A percentile compares a stretch with the other conserved stretches of the same genome.
Conservation (phyloP, 2,797 vertebrate species). For the Odontamblyopus lacepedii region DNA sequence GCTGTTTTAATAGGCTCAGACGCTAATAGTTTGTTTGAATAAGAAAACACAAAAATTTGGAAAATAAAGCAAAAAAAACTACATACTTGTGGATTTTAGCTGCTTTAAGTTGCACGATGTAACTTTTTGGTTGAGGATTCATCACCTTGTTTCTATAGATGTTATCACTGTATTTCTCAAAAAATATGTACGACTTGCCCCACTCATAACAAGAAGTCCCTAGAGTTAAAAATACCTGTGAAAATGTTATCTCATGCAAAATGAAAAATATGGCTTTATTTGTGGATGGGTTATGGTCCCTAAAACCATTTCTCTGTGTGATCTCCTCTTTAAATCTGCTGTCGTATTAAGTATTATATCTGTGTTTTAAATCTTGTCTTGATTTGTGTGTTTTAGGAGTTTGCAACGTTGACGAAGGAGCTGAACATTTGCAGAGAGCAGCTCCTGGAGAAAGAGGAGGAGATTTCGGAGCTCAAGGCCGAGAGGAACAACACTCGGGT, state of each 20-base stretch:
- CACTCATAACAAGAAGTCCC: too few relatives aligned
- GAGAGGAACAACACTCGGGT: conserved; percentile 99
- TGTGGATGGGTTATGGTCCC: too few relatives aligned
- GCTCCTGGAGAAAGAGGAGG: conserved; percentile 97
- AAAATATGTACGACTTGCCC: too few relatives aligned
- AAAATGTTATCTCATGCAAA: too few relatives aligned
- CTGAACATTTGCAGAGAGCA: conserved; percentile 96
- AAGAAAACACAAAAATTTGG: not conserved
- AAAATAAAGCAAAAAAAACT: too few relatives aligned
- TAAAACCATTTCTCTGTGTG: not conserved
- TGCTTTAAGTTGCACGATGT: too few relatives aligned
- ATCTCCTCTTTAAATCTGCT: not conserved
- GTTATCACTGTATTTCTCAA: too few relatives aligned
- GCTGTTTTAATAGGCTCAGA: not conserved
- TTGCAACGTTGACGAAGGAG: conserved; percentile 97
- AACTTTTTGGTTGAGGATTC: too few relatives aligned
- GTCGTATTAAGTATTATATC: not conserved
- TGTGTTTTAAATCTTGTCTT: not conserved
- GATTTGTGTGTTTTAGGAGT: conserved; percentile 81
- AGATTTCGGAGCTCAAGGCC: conserved; percentile 98
- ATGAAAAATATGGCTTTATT: too few relatives aligned
- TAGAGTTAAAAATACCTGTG: too few relatives aligned
- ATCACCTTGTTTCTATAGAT: too few relatives aligned
- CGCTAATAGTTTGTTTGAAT: not conserved
- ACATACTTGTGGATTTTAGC: too few relatives aligned